Base-by-base conservation (phyloP, 1,140 invertebrate species). In the Pogonomyrmex barbatus region DNA sequence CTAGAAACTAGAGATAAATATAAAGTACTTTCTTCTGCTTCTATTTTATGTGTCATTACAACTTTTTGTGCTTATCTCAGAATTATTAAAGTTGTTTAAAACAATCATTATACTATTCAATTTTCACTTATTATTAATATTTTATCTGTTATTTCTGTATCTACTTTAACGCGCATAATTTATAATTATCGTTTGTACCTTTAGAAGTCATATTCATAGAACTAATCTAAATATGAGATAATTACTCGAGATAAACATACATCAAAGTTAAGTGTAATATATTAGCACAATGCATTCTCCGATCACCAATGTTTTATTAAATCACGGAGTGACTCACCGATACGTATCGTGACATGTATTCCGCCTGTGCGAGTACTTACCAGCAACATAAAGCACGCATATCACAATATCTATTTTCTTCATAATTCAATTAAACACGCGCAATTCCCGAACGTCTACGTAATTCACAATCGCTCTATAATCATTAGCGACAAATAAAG, bases 241-340 rank as follows among this genome's bases (percentile, higher is more conserved):
- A 81, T 54, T 79, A 62, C 47, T 54, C 42, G 30, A 79, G n/a
- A 81, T 70, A 81, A 81, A 54, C 4, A 30, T 0, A 62, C 6
- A 54, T 4, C 24, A 9, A 9, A n/a, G 33, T 47, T 36, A 14
- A 67, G 39, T 14, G 33, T 10, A 17, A 68, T 54, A n/a, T 68
- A 68, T 81, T 30, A 24, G n/a, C 33, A 5, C 45, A 63, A 67
- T 54, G 42, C 14, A 54, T 9, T 56, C 9, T 65, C 36, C 33
- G 14, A 54, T 81, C 63, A 70, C 42, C 52, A 47, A 76, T 54
- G n/a, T 68, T 79, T 81, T 56, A 81, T 81, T 81, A 75, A 83
- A 83, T 67, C 62, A 79, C 68, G 42, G 4, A 14, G 8, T 83
- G 82, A 77, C 84, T 89, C 88, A 87, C 88, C 88, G 36, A 60